phyloP scores from a whole-genome alignment of 35 echinoderm and acorn worm genomes.

The Patiria miniata region DNA sequence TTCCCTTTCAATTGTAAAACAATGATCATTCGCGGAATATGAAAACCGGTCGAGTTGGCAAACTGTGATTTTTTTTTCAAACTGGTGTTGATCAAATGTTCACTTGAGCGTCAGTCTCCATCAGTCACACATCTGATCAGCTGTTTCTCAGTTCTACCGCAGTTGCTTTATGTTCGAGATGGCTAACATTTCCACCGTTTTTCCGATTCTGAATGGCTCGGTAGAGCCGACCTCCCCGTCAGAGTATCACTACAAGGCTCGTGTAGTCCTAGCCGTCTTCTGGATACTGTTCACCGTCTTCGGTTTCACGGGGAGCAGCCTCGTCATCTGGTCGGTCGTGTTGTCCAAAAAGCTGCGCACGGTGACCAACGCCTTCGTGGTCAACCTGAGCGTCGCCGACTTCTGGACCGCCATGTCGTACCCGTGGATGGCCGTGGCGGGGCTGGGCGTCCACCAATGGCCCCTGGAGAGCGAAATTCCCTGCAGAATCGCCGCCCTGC shows the following conservation, averaged over 20 bases:
- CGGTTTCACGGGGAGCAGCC: conserved; percentile 44
- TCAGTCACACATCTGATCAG: no score
- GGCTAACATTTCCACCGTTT: no score
- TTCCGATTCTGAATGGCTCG: no score
- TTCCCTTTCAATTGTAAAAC: no score
- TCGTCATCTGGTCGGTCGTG: conserved; percentile 43
- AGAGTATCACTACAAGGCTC: background rate
- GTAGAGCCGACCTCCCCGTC: no score
- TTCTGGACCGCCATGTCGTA: conserved; percentile 44
- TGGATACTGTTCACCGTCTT: conserved; percentile 30
- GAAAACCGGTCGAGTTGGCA: no score
- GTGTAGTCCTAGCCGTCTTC: conserved; percentile 40
- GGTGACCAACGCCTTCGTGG: conserved; percentile 57
- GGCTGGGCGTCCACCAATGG: conserved; percentile 38
- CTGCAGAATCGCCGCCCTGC: background rate
- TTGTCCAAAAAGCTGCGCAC: conserved; percentile 47
- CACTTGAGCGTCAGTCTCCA: no score
- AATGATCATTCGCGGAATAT: no score
- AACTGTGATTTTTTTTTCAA: no score
- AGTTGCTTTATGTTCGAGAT: no score
- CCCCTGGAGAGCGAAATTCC: conserved; percentile 41
- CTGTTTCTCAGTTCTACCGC: no score
- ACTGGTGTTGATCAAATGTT: no score
- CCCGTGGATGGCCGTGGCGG: conserved; percentile 59
- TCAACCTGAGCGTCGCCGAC: conserved; percentile 66